Conservation (phyloP, 2,797 vertebrate species). For the Notamacropus eugenii region DNA sequence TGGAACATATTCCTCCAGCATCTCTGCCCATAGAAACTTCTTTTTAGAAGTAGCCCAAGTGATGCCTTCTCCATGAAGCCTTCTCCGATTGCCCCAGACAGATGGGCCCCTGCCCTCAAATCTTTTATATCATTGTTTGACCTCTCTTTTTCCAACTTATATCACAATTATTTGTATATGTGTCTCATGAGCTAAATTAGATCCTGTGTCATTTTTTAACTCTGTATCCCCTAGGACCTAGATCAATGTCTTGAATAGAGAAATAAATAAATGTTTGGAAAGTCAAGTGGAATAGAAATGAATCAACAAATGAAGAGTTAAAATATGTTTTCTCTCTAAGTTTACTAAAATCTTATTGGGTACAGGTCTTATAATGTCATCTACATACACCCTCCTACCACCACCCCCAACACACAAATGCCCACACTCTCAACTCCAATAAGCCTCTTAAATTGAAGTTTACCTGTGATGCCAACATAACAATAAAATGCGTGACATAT, state of each 20-base stretch:
- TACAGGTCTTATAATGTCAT: neutral
- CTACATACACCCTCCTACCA: rapidly evolving
- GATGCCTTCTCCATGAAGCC: neutral
- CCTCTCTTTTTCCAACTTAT: neutral
- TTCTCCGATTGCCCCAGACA: neutral
- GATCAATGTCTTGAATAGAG: neutral
- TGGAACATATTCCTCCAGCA: neutral
- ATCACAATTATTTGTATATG: neutral
- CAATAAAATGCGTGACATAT: slow-evolving; percentile 85
- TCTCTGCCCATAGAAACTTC: neutral
- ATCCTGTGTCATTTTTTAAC: neutral
- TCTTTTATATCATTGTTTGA: neutral
- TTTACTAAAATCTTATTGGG: neutral
- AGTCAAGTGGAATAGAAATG: neutral
- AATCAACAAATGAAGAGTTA: neutral
- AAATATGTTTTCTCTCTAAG: neutral
- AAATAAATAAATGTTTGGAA: neutral
- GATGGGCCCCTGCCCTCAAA: neutral
- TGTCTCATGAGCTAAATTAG: neutral
- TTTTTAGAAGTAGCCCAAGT: neutral
- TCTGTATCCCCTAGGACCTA: neutral
- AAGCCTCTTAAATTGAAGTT: neutral
- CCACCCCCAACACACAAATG: neutral
- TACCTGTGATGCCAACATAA: slow-evolving; percentile 88
- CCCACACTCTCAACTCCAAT: neutral